Percentiles rank a stretch among this genome's conserved stretches.
These are phyloP conservation scores for Tragelaphus scriptus DNA, from an alignment of 2,113 vertebrate genomes.

Conservation along the genomic window DNA sequence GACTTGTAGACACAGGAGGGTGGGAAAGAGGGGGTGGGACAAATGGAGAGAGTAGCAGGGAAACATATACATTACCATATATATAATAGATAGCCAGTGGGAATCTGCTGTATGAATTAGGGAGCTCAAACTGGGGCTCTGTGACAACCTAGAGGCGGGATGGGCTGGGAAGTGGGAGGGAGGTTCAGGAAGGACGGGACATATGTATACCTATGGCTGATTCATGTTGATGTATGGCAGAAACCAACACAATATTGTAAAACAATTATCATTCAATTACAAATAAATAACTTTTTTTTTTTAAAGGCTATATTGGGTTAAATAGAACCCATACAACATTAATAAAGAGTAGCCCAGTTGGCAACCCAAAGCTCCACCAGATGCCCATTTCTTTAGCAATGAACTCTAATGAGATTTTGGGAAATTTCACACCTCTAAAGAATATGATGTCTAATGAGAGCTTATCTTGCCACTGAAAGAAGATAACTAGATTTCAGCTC, in stretches of 20 bases:
- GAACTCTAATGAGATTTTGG: neutral
- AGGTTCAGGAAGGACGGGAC: too few species aligned
- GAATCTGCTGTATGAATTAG: neutral
- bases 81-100: neutral
- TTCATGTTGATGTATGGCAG: too few species aligned
- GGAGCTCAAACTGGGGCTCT: too few species aligned
- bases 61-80: neutral
- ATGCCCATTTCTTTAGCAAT: neutral
- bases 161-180: too few species aligned
- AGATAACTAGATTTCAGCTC: slow-evolving; percentile 19
- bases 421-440: neutral
- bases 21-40: neutral
- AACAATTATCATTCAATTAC: too few species aligned
- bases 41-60: neutral
- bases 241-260: too few species aligned
- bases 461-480: neutral
- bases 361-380: neutral
- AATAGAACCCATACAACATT: neutral
- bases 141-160: too few species aligned
- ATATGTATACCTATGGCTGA: too few species aligned
- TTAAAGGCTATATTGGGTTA: neutral
- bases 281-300: neutral
- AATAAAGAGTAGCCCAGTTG: neutral
- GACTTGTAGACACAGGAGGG: neutral
- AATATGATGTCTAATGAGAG: neutral